These are phyloP conservation scores for Tetrax tetrax DNA, from an alignment of 2,113 vertebrate species.

Conservation along the genomic window DNA sequence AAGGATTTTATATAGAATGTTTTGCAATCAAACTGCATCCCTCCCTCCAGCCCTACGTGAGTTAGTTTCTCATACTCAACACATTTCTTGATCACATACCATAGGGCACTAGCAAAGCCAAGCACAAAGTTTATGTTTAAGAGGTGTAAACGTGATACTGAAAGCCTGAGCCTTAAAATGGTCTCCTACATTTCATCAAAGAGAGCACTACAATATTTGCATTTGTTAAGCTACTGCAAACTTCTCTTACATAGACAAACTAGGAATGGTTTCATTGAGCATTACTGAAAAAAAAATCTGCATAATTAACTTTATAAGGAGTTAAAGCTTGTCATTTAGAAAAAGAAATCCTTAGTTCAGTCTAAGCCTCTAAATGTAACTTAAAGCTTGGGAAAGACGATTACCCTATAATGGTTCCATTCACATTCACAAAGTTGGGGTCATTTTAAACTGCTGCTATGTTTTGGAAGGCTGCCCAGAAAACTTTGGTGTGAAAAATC, in stretches of 20 bases:
- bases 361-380: neutral
- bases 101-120: neutral
- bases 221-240: neutral
- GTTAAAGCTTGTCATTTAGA: neutral
- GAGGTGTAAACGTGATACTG: neutral
- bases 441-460: slow-evolving; percentile 40
- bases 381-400: slow-evolving; percentile 20
- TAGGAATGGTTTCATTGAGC: neutral
- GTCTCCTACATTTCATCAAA: neutral
- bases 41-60: neutral
- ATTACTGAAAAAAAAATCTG: neutral
- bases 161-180: neutral
- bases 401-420: slow-evolving; percentile 38
- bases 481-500: slow-evolving; percentile 59
- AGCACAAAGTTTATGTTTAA: neutral
- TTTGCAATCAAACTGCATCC: neutral
- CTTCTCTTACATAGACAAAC: neutral
- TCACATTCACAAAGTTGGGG: slow-evolving; percentile 30
- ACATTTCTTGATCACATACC: neutral
- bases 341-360: neutral
- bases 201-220: neutral
- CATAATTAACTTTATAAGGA: slow-evolving; percentile 34
- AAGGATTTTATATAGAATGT: neutral
- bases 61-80: neutral
- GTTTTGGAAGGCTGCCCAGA: slow-evolving; percentile 59